Evolutionary conservation across 2,113 vertebrate genomes (phyloP).

Genomic region (Aspiorhynchus laticeps): DNA sequence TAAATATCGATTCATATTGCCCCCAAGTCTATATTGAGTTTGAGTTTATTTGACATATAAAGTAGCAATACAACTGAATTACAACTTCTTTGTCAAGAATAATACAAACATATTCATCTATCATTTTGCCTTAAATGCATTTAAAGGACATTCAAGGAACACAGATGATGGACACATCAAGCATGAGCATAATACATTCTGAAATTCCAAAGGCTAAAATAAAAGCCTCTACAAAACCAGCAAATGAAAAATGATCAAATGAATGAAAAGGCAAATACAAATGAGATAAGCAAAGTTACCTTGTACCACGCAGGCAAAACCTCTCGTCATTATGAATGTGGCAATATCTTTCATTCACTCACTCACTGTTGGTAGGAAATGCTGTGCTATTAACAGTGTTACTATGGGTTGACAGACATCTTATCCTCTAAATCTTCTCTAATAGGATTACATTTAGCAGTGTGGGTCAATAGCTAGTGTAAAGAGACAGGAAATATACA

Average conservation of each 20-base stretch:
- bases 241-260: neutral
- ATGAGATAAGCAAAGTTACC: conserved; percentile 12
- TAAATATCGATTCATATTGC: neutral
- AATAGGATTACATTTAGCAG: conserved; percentile 58
- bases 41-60: neutral
- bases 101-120: neutral
- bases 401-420: conserved; percentile 60
- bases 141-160: neutral
- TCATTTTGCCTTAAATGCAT: no score
- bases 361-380: neutral
- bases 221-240: neutral
- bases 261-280: neutral
- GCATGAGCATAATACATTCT: neutral
- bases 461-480: conserved; percentile 17
- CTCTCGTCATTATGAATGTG: neutral
- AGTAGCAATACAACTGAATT: neutral
- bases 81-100: no score
- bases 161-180: neutral
- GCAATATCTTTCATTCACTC: neutral
- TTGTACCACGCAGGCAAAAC: neutral
- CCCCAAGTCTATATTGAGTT: neutral
- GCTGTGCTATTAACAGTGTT: conserved; percentile 48
- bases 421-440: conserved; percentile 66
- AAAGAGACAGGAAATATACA: neutral
- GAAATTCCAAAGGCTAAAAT: neutral